phyloP scores from a whole-genome alignment of 1,140 invertebrate genomes.

The Archivesica marissinica region DNA sequence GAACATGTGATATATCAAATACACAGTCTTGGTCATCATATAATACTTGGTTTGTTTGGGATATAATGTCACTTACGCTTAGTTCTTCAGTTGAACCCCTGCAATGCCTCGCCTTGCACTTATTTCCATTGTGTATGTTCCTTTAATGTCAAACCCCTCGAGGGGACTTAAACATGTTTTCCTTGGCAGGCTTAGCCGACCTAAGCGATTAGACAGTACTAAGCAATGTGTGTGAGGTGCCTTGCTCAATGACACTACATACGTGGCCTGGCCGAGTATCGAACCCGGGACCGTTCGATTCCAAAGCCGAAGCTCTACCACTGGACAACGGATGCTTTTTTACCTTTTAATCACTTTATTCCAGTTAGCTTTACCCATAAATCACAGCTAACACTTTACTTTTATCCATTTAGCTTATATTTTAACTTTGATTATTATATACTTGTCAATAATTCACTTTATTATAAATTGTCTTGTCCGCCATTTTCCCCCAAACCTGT shows the following conservation, averaged over 20 bases:
- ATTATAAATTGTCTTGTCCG: background rate
- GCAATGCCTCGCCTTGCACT: background rate
- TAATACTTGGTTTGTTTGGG: background rate
- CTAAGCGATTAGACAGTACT: too few relatives aligned
- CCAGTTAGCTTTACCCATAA: background rate
- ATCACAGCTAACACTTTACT: background rate
- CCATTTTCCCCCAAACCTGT: background rate
- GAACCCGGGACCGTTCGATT: too few relatives aligned
- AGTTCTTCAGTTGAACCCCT: background rate
- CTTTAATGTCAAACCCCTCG: too few relatives aligned
- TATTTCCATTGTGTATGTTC: background rate
- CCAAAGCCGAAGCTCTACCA: too few relatives aligned
- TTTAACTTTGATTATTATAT: background rate
- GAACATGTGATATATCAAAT: background rate
- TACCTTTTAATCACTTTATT: background rate
- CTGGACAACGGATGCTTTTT: background rate
- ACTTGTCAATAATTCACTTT: background rate
- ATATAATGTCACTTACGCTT: slow-evolving; percentile 16
- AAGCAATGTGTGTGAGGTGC: too few relatives aligned
- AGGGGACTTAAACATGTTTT: too few relatives aligned
- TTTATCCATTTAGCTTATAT: background rate
- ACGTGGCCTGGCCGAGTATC: too few relatives aligned
- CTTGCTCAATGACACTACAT: too few relatives aligned
- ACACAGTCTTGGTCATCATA: background rate
- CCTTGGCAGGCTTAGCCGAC: too few relatives aligned